These are phyloP conservation scores for Hesperia comma DNA, from an alignment of 2,888 invertebrate species.

Conservation along the genomic window DNA sequence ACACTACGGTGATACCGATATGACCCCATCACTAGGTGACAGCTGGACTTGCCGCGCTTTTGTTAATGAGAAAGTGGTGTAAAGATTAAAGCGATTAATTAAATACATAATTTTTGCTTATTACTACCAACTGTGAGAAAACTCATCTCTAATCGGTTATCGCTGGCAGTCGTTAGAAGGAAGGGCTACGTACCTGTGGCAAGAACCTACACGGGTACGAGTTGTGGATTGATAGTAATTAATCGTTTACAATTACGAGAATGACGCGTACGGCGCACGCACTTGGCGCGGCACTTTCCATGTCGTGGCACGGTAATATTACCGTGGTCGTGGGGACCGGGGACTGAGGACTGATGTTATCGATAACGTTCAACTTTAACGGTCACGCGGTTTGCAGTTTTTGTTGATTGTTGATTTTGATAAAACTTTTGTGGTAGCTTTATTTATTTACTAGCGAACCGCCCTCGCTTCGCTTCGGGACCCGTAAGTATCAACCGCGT, in stretches of 20 bases:
- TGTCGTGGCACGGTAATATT: background rate
- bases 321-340: no score
- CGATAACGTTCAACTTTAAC: background rate
- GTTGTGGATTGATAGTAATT: conserved; percentile 16
- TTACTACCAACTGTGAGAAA: no score
- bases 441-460: no score
- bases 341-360: background rate
- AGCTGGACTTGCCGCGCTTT: no score
- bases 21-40: no score
- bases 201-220: background rate
- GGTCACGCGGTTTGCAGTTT: background rate
- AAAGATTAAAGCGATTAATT: no score
- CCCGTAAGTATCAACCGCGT: no score
- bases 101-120: no score
- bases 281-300: background rate
- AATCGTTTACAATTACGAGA: conserved; percentile 25
- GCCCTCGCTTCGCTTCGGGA: no score
- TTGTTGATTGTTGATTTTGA: background rate
- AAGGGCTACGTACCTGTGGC: background rate
- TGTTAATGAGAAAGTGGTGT: no score
- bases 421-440: no score
- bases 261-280: conserved; percentile 9
- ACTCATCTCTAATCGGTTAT: background rate
- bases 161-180: background rate
- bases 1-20: no score